Evolutionary conservation across 1,140 invertebrate genomes (phyloP), one percentile per base, ranked within the genome.

Genomic region (Cotesia typhae): DNA sequence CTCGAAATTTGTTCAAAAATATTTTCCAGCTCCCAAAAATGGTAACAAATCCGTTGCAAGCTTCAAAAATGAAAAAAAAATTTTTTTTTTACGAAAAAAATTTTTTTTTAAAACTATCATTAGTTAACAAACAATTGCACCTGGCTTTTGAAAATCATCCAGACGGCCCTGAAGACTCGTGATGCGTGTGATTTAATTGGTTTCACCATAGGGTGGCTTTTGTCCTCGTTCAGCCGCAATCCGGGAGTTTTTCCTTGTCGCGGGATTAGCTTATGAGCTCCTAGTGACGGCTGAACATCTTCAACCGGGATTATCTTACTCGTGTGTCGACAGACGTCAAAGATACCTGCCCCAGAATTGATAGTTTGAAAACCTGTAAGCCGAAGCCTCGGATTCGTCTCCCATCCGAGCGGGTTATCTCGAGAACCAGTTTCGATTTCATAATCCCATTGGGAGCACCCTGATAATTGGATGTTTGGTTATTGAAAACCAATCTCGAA

Each of bases 131-230:
- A 69, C 14, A 14, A 41, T 12, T 7, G 36, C 59, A 37, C 61
- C 3, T 47, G 70, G 70, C 52, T 36, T 57, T 37, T 38, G 17
- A n/a, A 5, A 20, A 36, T 63, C 36, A 28, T 47, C 80, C 85
- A 80, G 78, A 81, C 81, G 84, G 79, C 85, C 83, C 80, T 85
- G 78, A 47, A 73, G 78, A 68, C 70, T 83, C 74, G 76, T 55
- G 82, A 85, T 74, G 77, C 82, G 80, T 80, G 77, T 86, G 78
- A 87, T 87, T 78, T 84, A 78, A 80, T 87, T 87, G 84, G 80
- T 68, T 77, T 76, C 68, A 74, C 81, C 73, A 80, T 80, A 85
- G 84, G 84, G 85, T 77, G 77, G 74, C 60, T 82, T 75, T 80
- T 81, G 76, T 80, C 80, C 79, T 83, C 79, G 76, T 77, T 71